Base-by-base conservation (phyloP, 2,888 invertebrate genomes). In the Rhabditoides inermis region DNA sequence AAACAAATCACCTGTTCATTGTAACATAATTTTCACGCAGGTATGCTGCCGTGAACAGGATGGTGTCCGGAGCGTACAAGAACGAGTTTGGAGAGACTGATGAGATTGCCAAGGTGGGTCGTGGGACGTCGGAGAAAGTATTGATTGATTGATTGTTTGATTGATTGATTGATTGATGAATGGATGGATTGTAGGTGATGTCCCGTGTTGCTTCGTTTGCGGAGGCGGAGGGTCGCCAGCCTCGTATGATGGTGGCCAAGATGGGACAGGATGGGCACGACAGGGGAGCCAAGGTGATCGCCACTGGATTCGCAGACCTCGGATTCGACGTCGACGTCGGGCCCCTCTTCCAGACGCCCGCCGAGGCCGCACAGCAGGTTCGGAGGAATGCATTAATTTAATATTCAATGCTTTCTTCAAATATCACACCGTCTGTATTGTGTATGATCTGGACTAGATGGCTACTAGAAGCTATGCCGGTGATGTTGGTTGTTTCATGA, bases 261-360 rank as follows among this genome's bases (percentile, higher is more conserved):
- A 81, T 83, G 76, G 83, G 83, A 22, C 83, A 84, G 70, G 83
- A 84, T 71, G 83, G 83, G 4, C 83, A 83, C 72, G 83, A 84
- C 67, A 74, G 83, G 36, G 83, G 83, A 10, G 82, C 82, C n/a
- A 83, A 83, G 73, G 82, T 83, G 45, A 82, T 83, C 55, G 83
- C 83, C 40, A 83, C 83, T 15, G 83, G 83, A 18, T 83, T 83
- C 75, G 82, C 83, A 55, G 83, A 83, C 72, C 75, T 83, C 60
- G 72, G 83, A 10, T 83, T 83, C 77, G 83, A 83, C 76, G 83
- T 83, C 4, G 83, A 83, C 71, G 78, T 83, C 45, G 83, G 83
- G 40, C 83, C 83, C n/a, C 73, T 83, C 10, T 83, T 83, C 76
- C 79, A 81, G 80, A 83, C 83, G 1, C 83, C 83, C 5, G 76